Conservation (phyloP, 2,888 invertebrate species). For the Tyria jacobaeae region DNA sequence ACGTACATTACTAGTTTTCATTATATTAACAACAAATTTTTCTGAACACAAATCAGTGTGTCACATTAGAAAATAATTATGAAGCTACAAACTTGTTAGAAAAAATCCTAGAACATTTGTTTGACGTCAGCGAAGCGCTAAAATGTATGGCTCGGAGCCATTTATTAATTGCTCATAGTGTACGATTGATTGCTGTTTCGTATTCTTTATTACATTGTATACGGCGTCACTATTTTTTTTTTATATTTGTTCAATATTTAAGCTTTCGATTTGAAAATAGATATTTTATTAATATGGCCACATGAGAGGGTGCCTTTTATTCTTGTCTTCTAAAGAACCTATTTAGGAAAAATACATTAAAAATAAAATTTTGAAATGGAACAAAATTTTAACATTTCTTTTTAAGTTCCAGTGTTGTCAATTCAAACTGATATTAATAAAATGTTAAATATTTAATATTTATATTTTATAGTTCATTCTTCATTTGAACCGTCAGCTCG, state of each 20-base stretch:
- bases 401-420: too few species aligned
- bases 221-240: conserved; percentile 40
- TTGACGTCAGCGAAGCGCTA: conserved; percentile 73
- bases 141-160: conserved; percentile 64
- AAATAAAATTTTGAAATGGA: too few species aligned
- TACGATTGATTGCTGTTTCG: conserved; percentile 72
- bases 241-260: conserved; percentile 33
- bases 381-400: too few species aligned
- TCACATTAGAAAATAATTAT: conserved; percentile 75
- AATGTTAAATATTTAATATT: too few species aligned
- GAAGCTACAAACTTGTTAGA: conserved; percentile 48
- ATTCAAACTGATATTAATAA: too few species aligned
- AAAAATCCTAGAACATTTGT: conserved; percentile 58
- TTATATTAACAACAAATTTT: conserved; percentile 30
- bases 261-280: conserved; percentile 2
- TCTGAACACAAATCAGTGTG: conserved; percentile 63
- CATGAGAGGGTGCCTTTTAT: too few species aligned
- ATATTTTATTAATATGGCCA: too few species aligned
- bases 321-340: too few species aligned
- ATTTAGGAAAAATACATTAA: too few species aligned
- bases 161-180: conserved; percentile 71
- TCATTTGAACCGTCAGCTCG: too few species aligned
- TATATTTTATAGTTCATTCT: too few species aligned
- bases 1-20: conserved; percentile 29
- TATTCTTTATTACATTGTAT: conserved; percentile 55